These are phyloP conservation scores for Cheilosia variabilis DNA, from an alignment of 2,888 invertebrate genomes.

Conservation along the genomic window DNA sequence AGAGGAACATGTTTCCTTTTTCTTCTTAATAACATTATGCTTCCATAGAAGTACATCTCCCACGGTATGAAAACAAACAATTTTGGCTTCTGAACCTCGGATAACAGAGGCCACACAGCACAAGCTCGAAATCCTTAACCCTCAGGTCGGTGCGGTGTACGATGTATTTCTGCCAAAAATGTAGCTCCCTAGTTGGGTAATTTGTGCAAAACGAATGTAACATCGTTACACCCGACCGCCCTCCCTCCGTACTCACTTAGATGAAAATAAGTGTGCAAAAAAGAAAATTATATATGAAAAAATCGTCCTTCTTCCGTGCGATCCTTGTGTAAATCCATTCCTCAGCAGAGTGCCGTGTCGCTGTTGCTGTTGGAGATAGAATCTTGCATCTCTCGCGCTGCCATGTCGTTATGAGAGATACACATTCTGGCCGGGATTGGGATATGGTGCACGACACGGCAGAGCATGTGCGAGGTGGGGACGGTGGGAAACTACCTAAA, in stretches of 20 bases:
- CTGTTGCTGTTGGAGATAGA: conserved; percentile 27
- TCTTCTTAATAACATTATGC: conserved; percentile 25
- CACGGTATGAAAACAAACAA: conserved; percentile 27
- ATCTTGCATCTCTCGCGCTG: conserved; percentile 47
- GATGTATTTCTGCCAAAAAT: conserved; percentile 45
- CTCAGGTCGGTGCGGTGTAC: background rate
- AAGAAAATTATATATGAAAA: background rate
- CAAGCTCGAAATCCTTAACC: conserved; percentile 26
- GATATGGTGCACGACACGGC: background rate
- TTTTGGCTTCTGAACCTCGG: conserved; percentile 21
- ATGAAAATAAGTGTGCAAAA: background rate
- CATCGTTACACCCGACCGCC: conserved; percentile 16
- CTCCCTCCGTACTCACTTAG: background rate
- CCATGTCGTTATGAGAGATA: conserved; percentile 49
- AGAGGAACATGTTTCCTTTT: background rate
- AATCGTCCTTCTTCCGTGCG: conserved; percentile 39
- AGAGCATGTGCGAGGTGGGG: conserved; percentile 6
- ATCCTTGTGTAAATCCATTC: conserved; percentile 48
- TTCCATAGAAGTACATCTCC: background rate
- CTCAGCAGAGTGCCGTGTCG: background rate
- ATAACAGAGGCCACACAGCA: conserved; percentile 27
- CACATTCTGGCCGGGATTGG: conserved; percentile 4
- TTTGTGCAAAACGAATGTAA: conserved; percentile 52
- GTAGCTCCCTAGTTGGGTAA: conserved; percentile 58
- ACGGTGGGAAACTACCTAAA: conserved; percentile 59